These are phyloP conservation scores for Sphaerophoria taeniata DNA, from an alignment of 2,888 invertebrate genomes.

Conservation along the genomic window DNA sequence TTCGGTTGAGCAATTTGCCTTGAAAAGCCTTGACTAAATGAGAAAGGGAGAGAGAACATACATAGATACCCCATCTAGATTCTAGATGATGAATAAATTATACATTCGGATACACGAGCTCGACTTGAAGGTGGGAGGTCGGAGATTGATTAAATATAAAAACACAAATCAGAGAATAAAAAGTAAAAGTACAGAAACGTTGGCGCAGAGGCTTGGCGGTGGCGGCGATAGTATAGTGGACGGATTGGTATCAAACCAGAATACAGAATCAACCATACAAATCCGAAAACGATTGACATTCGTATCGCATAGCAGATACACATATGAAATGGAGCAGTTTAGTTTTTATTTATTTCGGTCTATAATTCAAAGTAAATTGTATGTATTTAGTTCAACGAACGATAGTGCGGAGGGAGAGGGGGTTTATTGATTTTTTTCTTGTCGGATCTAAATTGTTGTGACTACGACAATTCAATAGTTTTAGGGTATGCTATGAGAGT, in stretches of 20 bases:
- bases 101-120: background rate
- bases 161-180: slow-evolving; percentile 13
- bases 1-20: slow-evolving; percentile 31
- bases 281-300: slow-evolving; percentile 47
- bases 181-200: slow-evolving; percentile 16
- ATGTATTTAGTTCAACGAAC: slow-evolving; percentile 43
- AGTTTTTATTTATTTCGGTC: background rate
- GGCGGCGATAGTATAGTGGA: background rate
- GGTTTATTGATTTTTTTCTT: slow-evolving; percentile 40
- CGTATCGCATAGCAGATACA: slow-evolving; percentile 35
- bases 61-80: slow-evolving; percentile 2
- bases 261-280: slow-evolving; percentile 37
- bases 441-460: background rate
- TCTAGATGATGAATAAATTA: slow-evolving; percentile 28
- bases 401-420: background rate
- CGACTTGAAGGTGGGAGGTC: background rate
- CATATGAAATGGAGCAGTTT: background rate
- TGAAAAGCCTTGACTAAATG: slow-evolving; percentile 15
- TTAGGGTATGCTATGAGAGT: background rate
- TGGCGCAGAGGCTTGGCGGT: background rate
- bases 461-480: background rate
- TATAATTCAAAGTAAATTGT: slow-evolving; percentile 51
- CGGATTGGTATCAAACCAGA: slow-evolving; percentile 2
- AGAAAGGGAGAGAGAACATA: background rate
- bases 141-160: slow-evolving; percentile 7